These are phyloP conservation scores for Agelastica alni DNA, from an alignment of 2,888 invertebrate genomes.

Conservation along the genomic window DNA sequence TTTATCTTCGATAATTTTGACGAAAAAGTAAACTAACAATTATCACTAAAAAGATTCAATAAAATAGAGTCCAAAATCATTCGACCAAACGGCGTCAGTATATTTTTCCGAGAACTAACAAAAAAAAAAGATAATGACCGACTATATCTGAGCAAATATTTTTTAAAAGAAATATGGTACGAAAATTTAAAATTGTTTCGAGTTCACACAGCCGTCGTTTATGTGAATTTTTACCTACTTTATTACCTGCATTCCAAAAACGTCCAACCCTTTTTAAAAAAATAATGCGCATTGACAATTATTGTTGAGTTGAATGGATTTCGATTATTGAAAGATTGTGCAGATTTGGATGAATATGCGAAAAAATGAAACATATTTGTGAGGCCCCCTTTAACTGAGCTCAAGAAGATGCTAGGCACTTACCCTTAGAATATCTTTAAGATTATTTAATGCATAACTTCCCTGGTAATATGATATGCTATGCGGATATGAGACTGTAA, in stretches of 20 bases:
- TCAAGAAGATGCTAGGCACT: too few relatives aligned
- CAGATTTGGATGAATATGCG: conserved; percentile 10
- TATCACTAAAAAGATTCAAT: conserved; percentile 6
- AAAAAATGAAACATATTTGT: conserved; percentile 15
- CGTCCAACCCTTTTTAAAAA: conserved; percentile 35
- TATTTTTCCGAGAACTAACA: conserved; percentile 19
- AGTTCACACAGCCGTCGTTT: conserved; percentile 23
- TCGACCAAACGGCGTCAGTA: not conserved
- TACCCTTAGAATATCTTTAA: too few relatives aligned
- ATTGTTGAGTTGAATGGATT: conserved; percentile 19
- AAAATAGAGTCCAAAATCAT: conserved; percentile 27
- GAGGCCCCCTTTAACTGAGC: not conserved
- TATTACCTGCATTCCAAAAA: conserved; percentile 29
- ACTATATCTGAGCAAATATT: conserved; percentile 27
- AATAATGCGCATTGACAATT: conserved; percentile 27
- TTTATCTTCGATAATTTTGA: conserved; percentile 23
- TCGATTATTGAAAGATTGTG: conserved; percentile 14
- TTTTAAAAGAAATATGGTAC: conserved; percentile 12
- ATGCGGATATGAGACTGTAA: too few relatives aligned
- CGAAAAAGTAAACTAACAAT: conserved; percentile 1
- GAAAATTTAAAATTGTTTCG: conserved; percentile 9
- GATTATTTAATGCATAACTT: too few relatives aligned
- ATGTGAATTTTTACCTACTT: conserved; percentile 28
- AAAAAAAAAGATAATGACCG: conserved; percentile 24
- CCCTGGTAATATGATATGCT: too few relatives aligned